phyloP scores from a whole-genome alignment of 1,140 invertebrate genomes.

The Sminthurides bifidus region DNA sequence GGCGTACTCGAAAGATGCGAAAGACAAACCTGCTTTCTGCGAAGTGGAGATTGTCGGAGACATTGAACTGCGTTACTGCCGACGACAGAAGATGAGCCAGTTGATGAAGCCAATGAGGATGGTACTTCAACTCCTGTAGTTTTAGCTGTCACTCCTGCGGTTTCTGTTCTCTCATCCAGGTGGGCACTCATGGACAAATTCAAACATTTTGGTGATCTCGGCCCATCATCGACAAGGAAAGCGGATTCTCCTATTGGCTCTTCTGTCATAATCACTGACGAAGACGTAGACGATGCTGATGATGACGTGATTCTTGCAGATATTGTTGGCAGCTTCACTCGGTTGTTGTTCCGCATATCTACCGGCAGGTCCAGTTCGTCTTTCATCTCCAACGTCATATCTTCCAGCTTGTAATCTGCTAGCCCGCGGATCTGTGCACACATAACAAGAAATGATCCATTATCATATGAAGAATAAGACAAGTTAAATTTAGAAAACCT shows the following conservation, averaged over 20 bases:
- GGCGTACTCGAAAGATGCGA: no score
- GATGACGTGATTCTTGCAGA: not conserved
- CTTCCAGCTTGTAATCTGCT: constrained; percentile 16
- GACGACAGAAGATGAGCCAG: no score
- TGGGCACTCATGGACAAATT: constrained; percentile 24
- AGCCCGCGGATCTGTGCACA: constrained; percentile 17
- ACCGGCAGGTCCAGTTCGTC: not conserved
- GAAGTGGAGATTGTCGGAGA: constrained; percentile 6
- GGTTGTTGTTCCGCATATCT: not conserved
- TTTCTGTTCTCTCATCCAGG: constrained; percentile 5
- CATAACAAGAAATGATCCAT: not conserved
- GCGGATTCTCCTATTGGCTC: constrained; percentile 12
- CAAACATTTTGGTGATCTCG: constrained; percentile 21
- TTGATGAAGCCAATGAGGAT: not conserved
- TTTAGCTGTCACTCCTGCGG: not conserved
- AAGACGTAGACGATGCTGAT: not conserved
- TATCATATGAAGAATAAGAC: not conserved
- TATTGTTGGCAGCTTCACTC: not conserved
- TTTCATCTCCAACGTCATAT: constrained; percentile 8
- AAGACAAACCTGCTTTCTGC: constrained; percentile 8
- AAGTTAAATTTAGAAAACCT: not conserved
- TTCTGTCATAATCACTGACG: constrained; percentile 14
- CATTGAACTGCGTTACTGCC: no score
- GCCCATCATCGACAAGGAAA: constrained; percentile 10
- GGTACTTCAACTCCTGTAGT: no score